phyloP scores from a whole-genome alignment of 2,888 invertebrate species.

The Agriotes lineatus region DNA sequence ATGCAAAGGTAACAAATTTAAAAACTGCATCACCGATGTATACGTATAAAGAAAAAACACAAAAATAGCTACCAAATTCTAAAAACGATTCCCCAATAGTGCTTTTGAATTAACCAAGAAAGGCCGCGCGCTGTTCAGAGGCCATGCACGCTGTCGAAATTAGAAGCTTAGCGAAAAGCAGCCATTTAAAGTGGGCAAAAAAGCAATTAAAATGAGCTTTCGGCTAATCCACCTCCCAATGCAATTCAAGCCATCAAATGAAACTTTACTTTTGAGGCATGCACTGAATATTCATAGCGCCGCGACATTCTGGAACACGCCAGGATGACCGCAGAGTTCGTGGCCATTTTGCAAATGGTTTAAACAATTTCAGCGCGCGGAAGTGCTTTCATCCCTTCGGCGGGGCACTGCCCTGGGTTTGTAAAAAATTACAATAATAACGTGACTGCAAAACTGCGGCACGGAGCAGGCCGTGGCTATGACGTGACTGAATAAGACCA shows the following conservation, averaged over 20 bases:
- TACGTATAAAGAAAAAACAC: too few species aligned
- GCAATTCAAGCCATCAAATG: slow-evolving; percentile 47
- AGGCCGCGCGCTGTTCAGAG: too few species aligned
- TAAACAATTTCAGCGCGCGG: slow-evolving; percentile 31
- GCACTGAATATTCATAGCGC: slow-evolving; percentile 49
- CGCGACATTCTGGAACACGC: slow-evolving; percentile 33
- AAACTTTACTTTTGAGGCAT: slow-evolving; percentile 51
- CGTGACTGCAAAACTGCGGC: neutral
- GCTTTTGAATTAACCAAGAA: too few species aligned
- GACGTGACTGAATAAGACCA: neutral
- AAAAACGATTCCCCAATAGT: too few species aligned
- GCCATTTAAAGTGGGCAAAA: slow-evolving; percentile 31
- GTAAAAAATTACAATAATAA: neutral
- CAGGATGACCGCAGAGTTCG: slow-evolving; percentile 40
- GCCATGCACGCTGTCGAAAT: neutral
- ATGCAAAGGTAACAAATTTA: too few species aligned
- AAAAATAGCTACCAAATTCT: too few species aligned
- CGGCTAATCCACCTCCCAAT: slow-evolving; percentile 37
- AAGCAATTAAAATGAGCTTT: slow-evolving; percentile 31
- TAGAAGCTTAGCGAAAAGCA: slow-evolving; percentile 5
- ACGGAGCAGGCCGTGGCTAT: neutral
- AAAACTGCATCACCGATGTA: too few species aligned
- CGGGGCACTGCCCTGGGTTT: neutral
- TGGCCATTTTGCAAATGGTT: slow-evolving; percentile 43
- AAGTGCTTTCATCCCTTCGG: slow-evolving; percentile 6